A percentile compares a stretch with the other conserved stretches of the same genome.
Conservation (phyloP, 1,140 invertebrate species). For the Caenorhabditis remanei region DNA sequence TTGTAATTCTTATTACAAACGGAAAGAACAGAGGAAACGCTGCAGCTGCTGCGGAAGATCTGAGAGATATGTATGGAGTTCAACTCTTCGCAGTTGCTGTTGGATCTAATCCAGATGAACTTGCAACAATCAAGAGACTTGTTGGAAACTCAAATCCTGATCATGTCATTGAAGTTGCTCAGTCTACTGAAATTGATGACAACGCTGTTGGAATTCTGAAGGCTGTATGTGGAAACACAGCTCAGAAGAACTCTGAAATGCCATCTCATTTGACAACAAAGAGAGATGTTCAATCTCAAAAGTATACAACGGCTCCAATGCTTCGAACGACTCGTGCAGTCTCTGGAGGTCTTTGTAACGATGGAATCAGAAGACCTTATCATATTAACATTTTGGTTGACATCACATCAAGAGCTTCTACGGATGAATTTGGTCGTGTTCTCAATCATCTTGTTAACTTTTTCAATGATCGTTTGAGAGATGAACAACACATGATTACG, state of each 20-base stretch:
- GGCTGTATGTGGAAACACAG: constrained; percentile 49
- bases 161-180: constrained; percentile 36
- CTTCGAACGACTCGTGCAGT: constrained; percentile 67
- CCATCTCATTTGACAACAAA: constrained; percentile 63
- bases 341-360: constrained; percentile 69
- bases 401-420: constrained; percentile 67
- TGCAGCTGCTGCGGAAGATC: constrained; percentile 71
- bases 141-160: constrained; percentile 66
- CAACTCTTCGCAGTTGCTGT: constrained; percentile 75
- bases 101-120: constrained; percentile 66
- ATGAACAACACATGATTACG: constrained; percentile 50
- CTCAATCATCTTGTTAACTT: constrained; percentile 66
- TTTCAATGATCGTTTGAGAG: constrained; percentile 66
- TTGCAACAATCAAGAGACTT: constrained; percentile 69
- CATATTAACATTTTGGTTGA: constrained; percentile 72
- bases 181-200: constrained; percentile 56
- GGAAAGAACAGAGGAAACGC: constrained; percentile 77
- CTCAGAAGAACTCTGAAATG: constrained; percentile 50
- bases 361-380: constrained; percentile 72
- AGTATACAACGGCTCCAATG: constrained; percentile 32
- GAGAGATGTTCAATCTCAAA: constrained; percentile 57
- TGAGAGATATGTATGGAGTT: constrained; percentile 71
- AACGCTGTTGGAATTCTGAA: constrained; percentile 40
- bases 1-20: constrained; percentile 76
- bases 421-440: constrained; percentile 69